These are phyloP conservation scores for Cryptus armator DNA, from an alignment of 2,888 invertebrate species.

Conservation along the genomic window DNA sequence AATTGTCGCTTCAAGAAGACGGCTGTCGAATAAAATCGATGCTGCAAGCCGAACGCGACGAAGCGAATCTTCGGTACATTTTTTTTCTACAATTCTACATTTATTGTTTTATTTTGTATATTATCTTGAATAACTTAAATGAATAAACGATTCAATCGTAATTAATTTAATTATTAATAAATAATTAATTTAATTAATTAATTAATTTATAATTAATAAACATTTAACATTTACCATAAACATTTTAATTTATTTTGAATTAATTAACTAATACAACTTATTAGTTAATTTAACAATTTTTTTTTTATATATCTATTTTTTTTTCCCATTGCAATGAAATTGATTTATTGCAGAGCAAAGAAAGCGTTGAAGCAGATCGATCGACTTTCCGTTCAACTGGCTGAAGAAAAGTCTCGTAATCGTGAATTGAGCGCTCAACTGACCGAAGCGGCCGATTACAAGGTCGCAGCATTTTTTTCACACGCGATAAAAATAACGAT, in stretches of 20 bases:
- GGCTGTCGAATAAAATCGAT: constrained; percentile 88
- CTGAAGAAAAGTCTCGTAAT: constrained; percentile 93
- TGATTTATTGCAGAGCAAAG: constrained; percentile 87
- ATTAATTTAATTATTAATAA: too few relatives aligned
- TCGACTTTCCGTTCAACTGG: constrained; percentile 91
- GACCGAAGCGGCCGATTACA: constrained; percentile 94
- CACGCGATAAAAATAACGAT: background rate
- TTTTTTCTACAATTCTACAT: constrained; percentile 13
- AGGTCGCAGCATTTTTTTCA: constrained; percentile 86
- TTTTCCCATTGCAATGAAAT: background rate
- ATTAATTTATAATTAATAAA: too few relatives aligned
- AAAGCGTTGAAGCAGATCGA: constrained; percentile 94
- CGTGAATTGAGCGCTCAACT: constrained; percentile 94
- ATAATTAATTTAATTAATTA: too few relatives aligned
- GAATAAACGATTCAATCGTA: too few relatives aligned
- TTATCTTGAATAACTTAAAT: background rate
- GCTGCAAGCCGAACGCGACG: constrained; percentile 86
- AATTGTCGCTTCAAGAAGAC: constrained; percentile 94
- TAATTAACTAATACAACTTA: too few relatives aligned
- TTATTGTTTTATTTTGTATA: background rate
- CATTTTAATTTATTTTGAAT: too few relatives aligned
- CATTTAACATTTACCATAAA: too few relatives aligned
- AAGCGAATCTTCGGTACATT: constrained; percentile 84
- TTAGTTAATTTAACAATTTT: background rate
- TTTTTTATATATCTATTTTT: background rate